phyloP scores from a whole-genome alignment of 2,888 invertebrate species.

The Drosophila engyochracea region DNA sequence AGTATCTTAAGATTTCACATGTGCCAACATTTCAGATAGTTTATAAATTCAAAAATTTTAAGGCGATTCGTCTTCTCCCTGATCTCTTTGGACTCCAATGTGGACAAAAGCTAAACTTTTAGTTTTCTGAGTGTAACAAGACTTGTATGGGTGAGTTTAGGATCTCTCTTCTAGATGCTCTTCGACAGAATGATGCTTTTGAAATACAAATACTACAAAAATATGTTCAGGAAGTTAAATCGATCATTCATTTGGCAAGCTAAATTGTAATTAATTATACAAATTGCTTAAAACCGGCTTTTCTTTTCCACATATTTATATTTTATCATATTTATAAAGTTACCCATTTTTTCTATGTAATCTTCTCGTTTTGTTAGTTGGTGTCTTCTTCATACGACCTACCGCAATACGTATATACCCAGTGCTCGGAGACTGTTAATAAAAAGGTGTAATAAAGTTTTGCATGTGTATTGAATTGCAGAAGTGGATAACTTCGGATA shows the following conservation, averaged over 20 bases:
- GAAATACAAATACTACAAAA: neutral
- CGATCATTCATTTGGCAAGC: neutral
- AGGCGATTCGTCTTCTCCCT: neutral
- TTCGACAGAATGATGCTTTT: neutral
- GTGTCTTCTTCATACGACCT: neutral
- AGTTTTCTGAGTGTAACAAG: neutral
- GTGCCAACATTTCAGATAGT: neutral
- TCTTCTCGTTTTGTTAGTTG: neutral
- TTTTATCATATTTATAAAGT: neutral
- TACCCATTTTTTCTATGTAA: neutral
- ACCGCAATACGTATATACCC: neutral
- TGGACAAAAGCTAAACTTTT: neutral
- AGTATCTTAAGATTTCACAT: no score
- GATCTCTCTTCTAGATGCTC: neutral
- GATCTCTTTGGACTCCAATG: neutral
- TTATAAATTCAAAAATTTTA: neutral
- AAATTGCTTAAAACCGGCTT: neutral
- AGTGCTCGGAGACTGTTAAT: neutral
- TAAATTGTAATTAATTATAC: neutral
- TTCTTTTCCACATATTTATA: neutral
- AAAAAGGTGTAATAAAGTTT: neutral
- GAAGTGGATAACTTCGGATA: neutral
- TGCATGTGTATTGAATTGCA: neutral
- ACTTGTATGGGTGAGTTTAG: slow-evolving; percentile 10
- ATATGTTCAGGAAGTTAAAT: neutral